Percentiles rank a stretch among this genome's conserved stretches.
These are phyloP conservation scores for Mormyrus hasselquistii DNA, from an alignment of 2,797 vertebrate genomes.

Conservation along the genomic window DNA sequence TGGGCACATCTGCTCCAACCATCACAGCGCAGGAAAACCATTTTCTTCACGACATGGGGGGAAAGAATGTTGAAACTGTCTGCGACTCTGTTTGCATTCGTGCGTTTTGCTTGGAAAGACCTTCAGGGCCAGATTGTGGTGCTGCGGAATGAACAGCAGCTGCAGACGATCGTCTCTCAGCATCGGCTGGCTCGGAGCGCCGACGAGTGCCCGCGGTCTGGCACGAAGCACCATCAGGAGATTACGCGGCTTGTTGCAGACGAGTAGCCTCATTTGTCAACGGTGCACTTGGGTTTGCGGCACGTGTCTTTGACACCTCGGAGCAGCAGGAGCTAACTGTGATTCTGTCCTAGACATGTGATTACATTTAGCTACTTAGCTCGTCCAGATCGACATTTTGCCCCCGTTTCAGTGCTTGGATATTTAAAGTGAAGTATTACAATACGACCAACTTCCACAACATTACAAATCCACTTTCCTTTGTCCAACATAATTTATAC, in stretches of 20 bases:
- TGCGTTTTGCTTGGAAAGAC: background rate
- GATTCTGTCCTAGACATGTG: slow-evolving; percentile 4
- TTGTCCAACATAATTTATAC: background rate
- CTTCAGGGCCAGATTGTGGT: background rate
- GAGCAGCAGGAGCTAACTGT: background rate
- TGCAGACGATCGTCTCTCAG: background rate
- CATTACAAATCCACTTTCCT: background rate
- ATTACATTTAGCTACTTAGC: slow-evolving; percentile 6
- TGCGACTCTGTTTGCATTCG: background rate
- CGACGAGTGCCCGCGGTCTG: background rate
- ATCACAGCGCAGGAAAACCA: slow-evolving; percentile 1
- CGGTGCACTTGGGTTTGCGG: background rate
- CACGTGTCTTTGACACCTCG: background rate
- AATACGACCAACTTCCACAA: background rate
- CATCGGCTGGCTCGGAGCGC: background rate
- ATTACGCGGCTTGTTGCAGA: background rate
- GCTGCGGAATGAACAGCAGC: background rate
- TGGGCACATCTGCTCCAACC: background rate
- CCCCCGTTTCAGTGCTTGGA: background rate
- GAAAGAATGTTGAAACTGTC: background rate
- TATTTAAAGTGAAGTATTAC: background rate
- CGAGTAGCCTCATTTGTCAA: background rate
- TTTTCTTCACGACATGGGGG: slow-evolving; percentile 8
- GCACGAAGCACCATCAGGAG: background rate
- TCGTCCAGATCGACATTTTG: background rate